A percentile compares a stretch with the other conserved stretches of the same genome.
Evolutionary conservation across 2,797 vertebrate genomes (phyloP).

Genomic region (Poeciliopsis gracilis): DNA sequence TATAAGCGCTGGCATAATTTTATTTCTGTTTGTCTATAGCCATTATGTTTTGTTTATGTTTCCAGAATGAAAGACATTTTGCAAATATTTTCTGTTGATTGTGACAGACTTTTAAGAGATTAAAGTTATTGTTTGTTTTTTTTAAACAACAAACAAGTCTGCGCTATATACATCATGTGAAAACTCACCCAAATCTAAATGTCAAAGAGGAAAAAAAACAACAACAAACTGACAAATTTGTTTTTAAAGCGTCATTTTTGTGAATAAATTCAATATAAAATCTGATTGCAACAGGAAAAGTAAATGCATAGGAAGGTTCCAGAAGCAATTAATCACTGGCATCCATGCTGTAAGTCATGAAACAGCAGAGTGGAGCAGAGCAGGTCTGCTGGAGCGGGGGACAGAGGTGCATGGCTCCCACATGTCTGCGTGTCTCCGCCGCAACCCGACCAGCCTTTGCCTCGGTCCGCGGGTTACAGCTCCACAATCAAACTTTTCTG

Average conservation of each 20-base stretch:
- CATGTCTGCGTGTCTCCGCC: slow-evolving; percentile 42
- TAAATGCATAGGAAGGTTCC: not conserved
- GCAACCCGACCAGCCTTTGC: slow-evolving; percentile 21
- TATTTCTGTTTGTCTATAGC: not conserved
- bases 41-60: not conserved
- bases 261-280: slow-evolving; percentile 11
- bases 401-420: slow-evolving; percentile 39
- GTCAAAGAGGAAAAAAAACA: not conserved
- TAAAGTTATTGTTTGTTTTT: not conserved
- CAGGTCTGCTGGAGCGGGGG: slow-evolving; percentile 25
- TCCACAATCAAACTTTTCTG: slow-evolving; percentile 78
- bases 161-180: not conserved
- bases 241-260: not conserved
- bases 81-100: not conserved
- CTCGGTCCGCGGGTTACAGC: slow-evolving; percentile 26
- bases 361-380: slow-evolving; percentile 21
- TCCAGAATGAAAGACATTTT: not conserved
- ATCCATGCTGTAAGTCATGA: slow-evolving; percentile 16
- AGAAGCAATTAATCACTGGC: not conserved
- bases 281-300: not conserved
- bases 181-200: too few species aligned
- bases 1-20: not conserved
- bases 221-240: not conserved
- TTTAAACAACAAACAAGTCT: not conserved
- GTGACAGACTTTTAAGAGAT: not conserved